Conservation (phyloP, 37 sponge, comb jelly and placozoan genomes). For the Theonella swinhoei region DNA sequence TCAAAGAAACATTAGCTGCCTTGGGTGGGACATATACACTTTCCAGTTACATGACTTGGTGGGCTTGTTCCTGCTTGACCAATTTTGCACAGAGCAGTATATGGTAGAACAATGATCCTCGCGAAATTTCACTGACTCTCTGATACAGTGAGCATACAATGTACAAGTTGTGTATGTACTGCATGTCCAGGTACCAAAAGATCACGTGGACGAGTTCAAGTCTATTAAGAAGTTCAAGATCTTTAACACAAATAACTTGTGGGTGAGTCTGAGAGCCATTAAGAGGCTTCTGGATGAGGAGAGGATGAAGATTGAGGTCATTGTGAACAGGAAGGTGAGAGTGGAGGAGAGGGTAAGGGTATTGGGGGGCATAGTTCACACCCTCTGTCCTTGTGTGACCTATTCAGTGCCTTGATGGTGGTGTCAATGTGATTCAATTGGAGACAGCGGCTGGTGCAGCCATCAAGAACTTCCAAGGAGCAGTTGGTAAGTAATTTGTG, state of each 20-base stretch:
- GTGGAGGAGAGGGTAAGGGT: neutral
- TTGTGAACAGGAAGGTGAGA: conserved; percentile 88
- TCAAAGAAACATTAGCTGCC: no score
- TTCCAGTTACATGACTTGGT: no score
- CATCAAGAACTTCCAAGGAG: conserved; percentile 91
- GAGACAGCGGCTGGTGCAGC: conserved; percentile 98
- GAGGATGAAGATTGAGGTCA: conserved; percentile 77
- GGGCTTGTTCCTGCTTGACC: no score
- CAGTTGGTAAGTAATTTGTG: conserved; percentile 79
- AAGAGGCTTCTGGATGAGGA: conserved; percentile 54
- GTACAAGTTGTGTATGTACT: no score
- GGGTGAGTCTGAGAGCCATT: conserved; percentile 82
- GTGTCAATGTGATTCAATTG: conserved; percentile 91
- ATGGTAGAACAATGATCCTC: no score
- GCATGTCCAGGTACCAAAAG: conserved; percentile 33
- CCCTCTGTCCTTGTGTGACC: no score
- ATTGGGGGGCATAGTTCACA: neutral
- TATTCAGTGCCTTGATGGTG: conserved; percentile 67
- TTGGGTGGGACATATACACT: no score
- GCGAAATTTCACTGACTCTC: no score
- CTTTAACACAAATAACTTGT: conserved; percentile 98
- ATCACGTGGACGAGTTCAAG: conserved; percentile 94
- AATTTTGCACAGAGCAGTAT: no score
- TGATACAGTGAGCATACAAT: no score
- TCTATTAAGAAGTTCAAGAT: conserved; percentile 93